phyloP scores from a whole-genome alignment of 2,113 vertebrate species.

The Atractosteus spatula region DNA sequence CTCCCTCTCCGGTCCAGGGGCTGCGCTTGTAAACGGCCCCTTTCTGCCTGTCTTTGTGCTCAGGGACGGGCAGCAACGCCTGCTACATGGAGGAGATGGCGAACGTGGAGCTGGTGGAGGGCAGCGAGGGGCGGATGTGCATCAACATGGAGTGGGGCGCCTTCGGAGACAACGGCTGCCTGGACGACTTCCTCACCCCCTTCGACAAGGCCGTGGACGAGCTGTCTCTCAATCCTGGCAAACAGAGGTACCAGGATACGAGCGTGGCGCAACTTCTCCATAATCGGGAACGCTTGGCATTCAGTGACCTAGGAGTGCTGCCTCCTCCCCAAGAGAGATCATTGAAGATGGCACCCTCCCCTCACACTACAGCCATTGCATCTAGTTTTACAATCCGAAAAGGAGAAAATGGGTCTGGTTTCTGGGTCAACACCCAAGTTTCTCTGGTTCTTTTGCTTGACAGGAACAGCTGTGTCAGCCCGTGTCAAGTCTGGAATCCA shows the following conservation, averaged over 20 bases:
- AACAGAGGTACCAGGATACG: conserved; percentile 73
- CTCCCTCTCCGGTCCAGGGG: neutral
- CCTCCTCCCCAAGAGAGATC: too few relatives aligned
- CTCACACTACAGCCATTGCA: too few relatives aligned
- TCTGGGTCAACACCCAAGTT: neutral
- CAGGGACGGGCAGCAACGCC: conserved; percentile 90
- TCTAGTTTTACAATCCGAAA: too few relatives aligned
- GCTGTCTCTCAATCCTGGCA: conserved; percentile 77
- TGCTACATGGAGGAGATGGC: conserved; percentile 98
- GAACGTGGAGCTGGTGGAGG: conserved; percentile 87
- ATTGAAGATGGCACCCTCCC: too few relatives aligned
- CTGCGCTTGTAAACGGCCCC: neutral
- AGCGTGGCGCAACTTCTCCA: neutral
- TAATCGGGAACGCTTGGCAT: neutral
- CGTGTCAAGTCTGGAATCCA: neutral
- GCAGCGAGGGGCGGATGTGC: conserved; percentile 87
- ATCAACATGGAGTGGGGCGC: conserved; percentile 97
- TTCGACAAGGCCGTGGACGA: conserved; percentile 83
- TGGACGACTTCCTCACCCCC: conserved; percentile 79
- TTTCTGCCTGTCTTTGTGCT: neutral
- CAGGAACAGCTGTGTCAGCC: neutral
- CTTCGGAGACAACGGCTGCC: conserved; percentile 84
- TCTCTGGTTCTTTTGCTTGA: conserved; percentile 11
- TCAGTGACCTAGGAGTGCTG: too few relatives aligned
- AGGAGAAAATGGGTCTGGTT: too few relatives aligned